A percentile compares a stretch with the other conserved stretches of the same genome.
These are phyloP conservation scores for Oxycera nigricornis DNA, from an alignment of 2,888 invertebrate genomes.

Conservation along the genomic window DNA sequence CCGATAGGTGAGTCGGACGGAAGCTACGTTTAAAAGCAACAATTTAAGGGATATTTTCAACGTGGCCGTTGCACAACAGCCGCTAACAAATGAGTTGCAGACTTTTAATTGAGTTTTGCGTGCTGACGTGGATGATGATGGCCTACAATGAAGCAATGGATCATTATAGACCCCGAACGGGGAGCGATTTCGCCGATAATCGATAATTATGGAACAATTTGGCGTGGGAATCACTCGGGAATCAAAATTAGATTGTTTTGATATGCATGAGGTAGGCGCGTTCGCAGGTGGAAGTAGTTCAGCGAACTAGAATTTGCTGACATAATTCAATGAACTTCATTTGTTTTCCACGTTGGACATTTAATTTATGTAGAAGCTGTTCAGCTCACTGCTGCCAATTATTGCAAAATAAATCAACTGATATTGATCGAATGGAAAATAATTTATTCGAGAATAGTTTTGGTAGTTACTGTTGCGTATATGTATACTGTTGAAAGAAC, in stretches of 20 bases:
- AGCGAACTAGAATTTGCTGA: too few relatives aligned
- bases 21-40: not conserved
- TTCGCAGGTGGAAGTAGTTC: not conserved
- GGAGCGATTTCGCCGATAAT: not conserved
- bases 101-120: not conserved
- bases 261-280: not conserved
- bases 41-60: not conserved
- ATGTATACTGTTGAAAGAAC: too few relatives aligned
- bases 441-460: too few relatives aligned
- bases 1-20: too few relatives aligned
- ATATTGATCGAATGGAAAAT: too few relatives aligned
- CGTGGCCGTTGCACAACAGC: not conserved
- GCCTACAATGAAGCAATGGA: not conserved
- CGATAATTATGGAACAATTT: conserved; percentile 2
- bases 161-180: not conserved
- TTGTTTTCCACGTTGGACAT: too few relatives aligned
- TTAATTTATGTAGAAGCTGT: too few relatives aligned
- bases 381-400: too few relatives aligned
- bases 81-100: not conserved
- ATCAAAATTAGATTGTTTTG: not conserved
- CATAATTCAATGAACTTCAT: too few relatives aligned
- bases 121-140: not conserved
- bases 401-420: too few relatives aligned
- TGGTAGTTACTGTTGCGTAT: too few relatives aligned
- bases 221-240: not conserved